phyloP scores from a whole-genome alignment of 2,888 invertebrate genomes.

The Gerris lacustris region DNA sequence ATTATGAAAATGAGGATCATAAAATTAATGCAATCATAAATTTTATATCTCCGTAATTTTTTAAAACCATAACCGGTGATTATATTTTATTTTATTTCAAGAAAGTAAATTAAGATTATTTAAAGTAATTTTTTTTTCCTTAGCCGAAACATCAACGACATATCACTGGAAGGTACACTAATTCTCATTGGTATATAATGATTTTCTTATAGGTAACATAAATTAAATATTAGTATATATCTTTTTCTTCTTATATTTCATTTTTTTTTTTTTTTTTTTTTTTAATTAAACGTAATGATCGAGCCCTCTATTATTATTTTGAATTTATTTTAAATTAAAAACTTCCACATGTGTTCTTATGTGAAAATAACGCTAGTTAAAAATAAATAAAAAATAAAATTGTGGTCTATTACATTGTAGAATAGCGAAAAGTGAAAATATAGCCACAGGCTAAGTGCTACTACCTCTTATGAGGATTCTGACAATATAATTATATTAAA shows the following conservation, averaged over 20 bases:
- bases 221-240: too few relatives aligned
- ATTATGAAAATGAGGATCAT: too few relatives aligned
- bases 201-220: too few relatives aligned
- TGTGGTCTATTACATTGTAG: slow-evolving; percentile 1
- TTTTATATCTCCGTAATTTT: too few relatives aligned
- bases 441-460: slow-evolving; percentile 15
- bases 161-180: too few relatives aligned
- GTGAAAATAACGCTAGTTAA: slow-evolving; percentile 7
- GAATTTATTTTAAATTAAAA: background rate
- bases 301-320: background rate
- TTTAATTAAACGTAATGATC: background rate
- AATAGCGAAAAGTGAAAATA: background rate
- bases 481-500: slow-evolving; percentile 23
- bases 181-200: too few relatives aligned
- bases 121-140: too few relatives aligned
- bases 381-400: slow-evolving; percentile 4
- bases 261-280: background rate
- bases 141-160: too few relatives aligned
- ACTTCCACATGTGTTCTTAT: background rate
- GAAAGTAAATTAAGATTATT: too few relatives aligned
- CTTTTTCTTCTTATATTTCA: background rate
- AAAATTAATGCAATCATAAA: too few relatives aligned
- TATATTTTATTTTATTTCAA: too few relatives aligned
- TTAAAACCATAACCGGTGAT: too few relatives aligned
- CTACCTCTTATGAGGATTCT: slow-evolving; percentile 24